Evolutionary conservation across 2,888 invertebrate genomes (phyloP), one percentile per base, ranked within the genome.

Genomic region (Volucella zonaria): DNA sequence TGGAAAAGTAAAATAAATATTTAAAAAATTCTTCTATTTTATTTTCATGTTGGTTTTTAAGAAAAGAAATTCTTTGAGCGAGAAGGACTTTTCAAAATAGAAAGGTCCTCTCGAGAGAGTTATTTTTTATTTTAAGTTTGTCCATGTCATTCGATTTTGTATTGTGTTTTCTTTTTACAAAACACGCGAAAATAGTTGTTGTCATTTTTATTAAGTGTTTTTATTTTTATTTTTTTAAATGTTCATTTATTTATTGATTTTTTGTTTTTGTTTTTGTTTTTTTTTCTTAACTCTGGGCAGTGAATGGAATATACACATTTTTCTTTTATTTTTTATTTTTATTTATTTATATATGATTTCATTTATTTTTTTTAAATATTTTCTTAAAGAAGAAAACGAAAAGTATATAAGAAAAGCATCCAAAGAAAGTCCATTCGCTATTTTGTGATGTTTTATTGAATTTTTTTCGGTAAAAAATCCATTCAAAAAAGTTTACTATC

Each of bases 261-360:
- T 18, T 43, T 52, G 43, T 71, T 9, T 64, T 15, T 73, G 10
- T 56, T 82, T 74, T 62, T 43, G 58, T 23, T 64, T 61, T 67
- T 64, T 78, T 73, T 70, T 80, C 66, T 83, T 83, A 71, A 75
- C 76, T 83, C 75, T 83, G 83, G 83, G 83, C 83, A 83, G 83
- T 83, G 83, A 83, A 83, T 83, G 83, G 83, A 83, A 83, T 83
- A 80, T 83, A 83, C 83, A 83, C 58, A 76, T 82, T 79, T 45
- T 77, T 47, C 47, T 54, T 75, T 66, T 61, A 62, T 12, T 18
- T n/a, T 54, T 75, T 56, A 47, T 3, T 45, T 80, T 74, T n/a
- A 45, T 64, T 83, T 31, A 38, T 78, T 73, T 78, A 31, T 67
- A 56, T 67, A 52, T 51, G 40, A 23, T 51, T 47, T 58, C 1